Evolutionary conservation across 2,113 vertebrate species (phyloP), one percentile per base, ranked within the genome.

Genomic region (Zingel zingel): DNA sequence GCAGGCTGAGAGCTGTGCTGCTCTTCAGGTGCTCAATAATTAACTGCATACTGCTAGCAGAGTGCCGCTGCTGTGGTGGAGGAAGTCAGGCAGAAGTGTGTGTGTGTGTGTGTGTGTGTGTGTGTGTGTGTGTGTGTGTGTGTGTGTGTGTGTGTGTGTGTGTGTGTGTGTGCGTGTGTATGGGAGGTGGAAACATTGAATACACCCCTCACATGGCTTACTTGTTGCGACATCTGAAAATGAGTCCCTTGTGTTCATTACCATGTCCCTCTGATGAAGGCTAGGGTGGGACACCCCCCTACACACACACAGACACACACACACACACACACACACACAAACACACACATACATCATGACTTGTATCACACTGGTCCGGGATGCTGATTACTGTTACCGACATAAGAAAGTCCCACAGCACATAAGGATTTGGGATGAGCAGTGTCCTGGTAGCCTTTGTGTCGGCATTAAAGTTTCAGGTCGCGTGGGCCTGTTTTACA

Each of bases 401-500:
- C 76, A 58, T 47, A 15, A 79, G 78, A 70, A 86, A 78, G 86
- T 93, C 90, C 88, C 89, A 62, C 74, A 81, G 88, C 86, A 85
- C 87, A 82, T 82, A 67, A 82, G 81, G 87, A 82, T 50, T n/a
- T 56, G 79, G 74, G 62, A 45, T 63, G 86, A 72, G 82, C 30
- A 12, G 68, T 61, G 51, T 73, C 75, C 68, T 25, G 58, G 64
- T 70, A 62, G 83, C 74, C 87, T 86, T 71, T 81, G 80, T 94
- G 92, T 94, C 58, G 6, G 36, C 95, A 96, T 96, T 96, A 96
- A 95, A 95, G 85, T 95, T 95, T 96, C 86, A 96, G 92, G 70
- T 77, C 54, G 87, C 72, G 67, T 82, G 91, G 89, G 93, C 84
- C 88, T 90, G 93, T 92, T 92, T 86, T 84, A 93, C 91, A 91